These are phyloP conservation scores for Asarcornis scutulata DNA, from an alignment of 2,113 vertebrate species.

Conservation along the genomic window DNA sequence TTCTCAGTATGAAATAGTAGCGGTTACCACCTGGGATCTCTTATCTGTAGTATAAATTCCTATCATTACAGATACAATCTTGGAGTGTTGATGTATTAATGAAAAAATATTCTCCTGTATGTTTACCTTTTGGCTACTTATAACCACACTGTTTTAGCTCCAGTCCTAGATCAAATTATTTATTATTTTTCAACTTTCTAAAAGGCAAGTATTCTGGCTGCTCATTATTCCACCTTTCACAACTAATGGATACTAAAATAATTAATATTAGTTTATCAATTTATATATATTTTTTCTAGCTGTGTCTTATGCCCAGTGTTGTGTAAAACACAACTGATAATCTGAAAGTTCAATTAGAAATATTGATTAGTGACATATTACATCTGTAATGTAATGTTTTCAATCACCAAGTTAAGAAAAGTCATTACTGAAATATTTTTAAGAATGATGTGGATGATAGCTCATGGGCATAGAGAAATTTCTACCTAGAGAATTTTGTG, in stretches of 20 bases:
- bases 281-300: neutral
- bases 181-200: neutral
- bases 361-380: neutral
- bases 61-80: neutral
- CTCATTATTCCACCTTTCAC: neutral
- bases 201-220: neutral
- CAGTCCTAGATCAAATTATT: neutral
- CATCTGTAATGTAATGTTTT: neutral
- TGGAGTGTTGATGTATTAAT: neutral
- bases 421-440: neutral
- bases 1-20: neutral
- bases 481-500: neutral
- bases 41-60: neutral
- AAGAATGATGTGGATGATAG: neutral
- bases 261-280: neutral
- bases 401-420: neutral
- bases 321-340: neutral
- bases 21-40: neutral
- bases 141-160: neutral
- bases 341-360: neutral
- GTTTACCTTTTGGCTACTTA: neutral
- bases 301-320: neutral
- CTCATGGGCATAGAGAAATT: neutral
- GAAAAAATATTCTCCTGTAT: neutral
- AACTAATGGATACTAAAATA: neutral